Evolutionary conservation across 2,113 vertebrate genomes (phyloP).

Genomic region (Channa maculata): DNA sequence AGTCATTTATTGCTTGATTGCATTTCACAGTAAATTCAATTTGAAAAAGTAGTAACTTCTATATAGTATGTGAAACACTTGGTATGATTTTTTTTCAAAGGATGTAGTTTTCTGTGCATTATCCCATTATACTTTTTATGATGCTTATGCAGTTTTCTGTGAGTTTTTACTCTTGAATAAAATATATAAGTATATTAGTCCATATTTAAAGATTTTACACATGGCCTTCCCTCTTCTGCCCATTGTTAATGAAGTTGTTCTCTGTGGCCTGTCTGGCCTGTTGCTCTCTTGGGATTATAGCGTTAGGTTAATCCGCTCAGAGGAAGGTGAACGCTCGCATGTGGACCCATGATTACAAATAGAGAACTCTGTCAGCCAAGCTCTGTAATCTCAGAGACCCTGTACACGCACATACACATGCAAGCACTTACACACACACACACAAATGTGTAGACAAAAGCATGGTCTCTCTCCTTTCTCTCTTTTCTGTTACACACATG

Average conservation of each 20-base stretch:
- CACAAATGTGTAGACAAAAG: conserved; percentile 45
- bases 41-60: neutral
- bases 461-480: conserved; percentile 38
- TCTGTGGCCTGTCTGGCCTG: conserved; percentile 81
- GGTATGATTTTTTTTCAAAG: neutral
- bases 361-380: conserved; percentile 80
- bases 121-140: neutral
- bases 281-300: conserved; percentile 83
- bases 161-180: conserved; percentile 19
- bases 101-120: neutral
- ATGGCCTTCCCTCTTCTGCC: conserved; percentile 53
- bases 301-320: conserved; percentile 84
- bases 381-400: conserved; percentile 85
- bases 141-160: neutral
- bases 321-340: conserved; percentile 83
- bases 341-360: conserved; percentile 89
- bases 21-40: conserved; percentile 22
- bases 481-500: conserved; percentile 36
- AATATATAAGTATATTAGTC: conserved; percentile 13
- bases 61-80: conserved; percentile 6
- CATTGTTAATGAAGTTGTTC: conserved; percentile 81
- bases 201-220: conserved; percentile 39
- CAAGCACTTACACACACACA: conserved; percentile 30
- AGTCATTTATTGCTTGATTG: conserved; percentile 34
- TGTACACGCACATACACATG: conserved; percentile 55